Conservation (phyloP, 2,113 vertebrate genomes). For the Carollia perspicillata region DNA sequence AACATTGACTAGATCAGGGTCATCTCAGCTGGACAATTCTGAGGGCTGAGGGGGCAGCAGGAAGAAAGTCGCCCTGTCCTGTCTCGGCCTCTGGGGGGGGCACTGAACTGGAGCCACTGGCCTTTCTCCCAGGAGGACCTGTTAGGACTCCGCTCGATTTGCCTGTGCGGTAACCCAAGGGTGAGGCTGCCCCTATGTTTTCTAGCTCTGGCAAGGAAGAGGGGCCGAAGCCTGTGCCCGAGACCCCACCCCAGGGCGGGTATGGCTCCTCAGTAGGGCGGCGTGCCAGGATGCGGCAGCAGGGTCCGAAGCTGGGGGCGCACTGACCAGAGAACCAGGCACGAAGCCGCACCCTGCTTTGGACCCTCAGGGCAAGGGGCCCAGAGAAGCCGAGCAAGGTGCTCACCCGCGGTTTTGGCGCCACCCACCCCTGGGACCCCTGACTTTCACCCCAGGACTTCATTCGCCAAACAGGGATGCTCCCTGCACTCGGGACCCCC, state of each 20-base stretch:
- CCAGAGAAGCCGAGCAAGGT: background rate
- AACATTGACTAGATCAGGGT: background rate
- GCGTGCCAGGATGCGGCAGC: background rate
- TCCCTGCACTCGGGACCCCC: background rate
- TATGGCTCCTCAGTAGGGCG: accelerated
- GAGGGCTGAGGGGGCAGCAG: background rate
- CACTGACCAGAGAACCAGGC: background rate
- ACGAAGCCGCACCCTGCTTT: accelerated
- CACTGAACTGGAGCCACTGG: background rate
- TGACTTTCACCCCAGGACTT: background rate
- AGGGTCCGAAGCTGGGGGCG: accelerated
- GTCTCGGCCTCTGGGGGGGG: background rate
- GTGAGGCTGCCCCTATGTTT: background rate
- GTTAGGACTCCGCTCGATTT: background rate
- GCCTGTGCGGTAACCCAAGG: background rate
- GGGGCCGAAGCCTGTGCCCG: background rate
- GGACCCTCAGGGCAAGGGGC: background rate
- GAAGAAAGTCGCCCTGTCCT: background rate
- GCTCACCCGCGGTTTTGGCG: background rate
- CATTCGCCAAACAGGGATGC: accelerated
- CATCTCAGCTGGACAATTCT: background rate
- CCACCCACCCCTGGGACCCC: accelerated
- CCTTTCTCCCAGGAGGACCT: background rate
- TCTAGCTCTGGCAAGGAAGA: background rate
- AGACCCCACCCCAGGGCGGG: background rate